phyloP scores from a whole-genome alignment of 2,113 vertebrate species.

The Meriones unguiculatus region DNA sequence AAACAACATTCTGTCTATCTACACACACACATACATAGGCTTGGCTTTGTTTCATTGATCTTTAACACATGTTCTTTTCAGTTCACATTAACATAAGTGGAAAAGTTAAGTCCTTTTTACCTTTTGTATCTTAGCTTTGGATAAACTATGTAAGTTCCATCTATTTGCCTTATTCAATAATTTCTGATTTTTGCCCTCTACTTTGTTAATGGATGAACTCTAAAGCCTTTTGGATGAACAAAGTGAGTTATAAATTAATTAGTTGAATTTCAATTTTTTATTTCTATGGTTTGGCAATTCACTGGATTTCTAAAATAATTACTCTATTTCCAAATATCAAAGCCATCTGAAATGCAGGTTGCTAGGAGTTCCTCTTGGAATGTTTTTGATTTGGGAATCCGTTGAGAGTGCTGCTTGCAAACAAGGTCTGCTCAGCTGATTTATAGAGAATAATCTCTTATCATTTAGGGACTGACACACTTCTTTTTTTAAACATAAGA shows the following conservation, averaged over 20 bases:
- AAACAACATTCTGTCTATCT: background rate
- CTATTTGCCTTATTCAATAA: background rate
- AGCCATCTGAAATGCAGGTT: slow-evolving; percentile 47
- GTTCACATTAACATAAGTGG: background rate
- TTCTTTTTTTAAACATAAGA: slow-evolving; percentile 51
- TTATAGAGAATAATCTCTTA: slow-evolving; percentile 59
- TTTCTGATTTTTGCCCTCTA: slow-evolving; percentile 15
- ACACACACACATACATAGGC: background rate
- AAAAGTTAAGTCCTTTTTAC: background rate
- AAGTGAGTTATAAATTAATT: slow-evolving; percentile 46
- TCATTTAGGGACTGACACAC: slow-evolving; percentile 48
- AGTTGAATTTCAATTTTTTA: slow-evolving; percentile 22
- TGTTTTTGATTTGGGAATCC: slow-evolving; percentile 53
- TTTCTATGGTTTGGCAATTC: slow-evolving; percentile 35
- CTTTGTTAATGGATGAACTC: slow-evolving; percentile 3
- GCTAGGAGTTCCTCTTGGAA: slow-evolving; percentile 30
- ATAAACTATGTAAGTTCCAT: slow-evolving; percentile 41
- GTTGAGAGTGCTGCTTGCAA: slow-evolving; percentile 51
- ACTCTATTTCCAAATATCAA: slow-evolving; percentile 64
- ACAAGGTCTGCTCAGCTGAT: slow-evolving; percentile 53
- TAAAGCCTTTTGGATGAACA: background rate
- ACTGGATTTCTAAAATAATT: slow-evolving; percentile 61
- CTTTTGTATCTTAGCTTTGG: background rate
- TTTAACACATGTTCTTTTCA: background rate
- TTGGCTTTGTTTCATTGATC: background rate